Base-by-base conservation (phyloP, 2,113 vertebrate species). In the Sinosuthora webbiana region DNA sequence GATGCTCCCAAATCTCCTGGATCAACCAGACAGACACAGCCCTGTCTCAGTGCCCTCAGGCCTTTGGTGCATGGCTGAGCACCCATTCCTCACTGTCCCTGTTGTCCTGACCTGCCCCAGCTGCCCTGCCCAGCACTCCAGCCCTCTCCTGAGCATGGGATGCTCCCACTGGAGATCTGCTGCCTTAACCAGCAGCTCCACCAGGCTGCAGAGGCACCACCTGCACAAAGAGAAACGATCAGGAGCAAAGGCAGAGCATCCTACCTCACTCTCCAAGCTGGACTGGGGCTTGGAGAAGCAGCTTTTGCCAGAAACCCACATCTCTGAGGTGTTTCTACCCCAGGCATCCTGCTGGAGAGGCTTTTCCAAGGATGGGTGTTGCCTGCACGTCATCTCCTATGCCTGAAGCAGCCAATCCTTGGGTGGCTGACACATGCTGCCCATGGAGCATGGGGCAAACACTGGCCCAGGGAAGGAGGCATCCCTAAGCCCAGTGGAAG, bases 51-150 rank as follows among this genome's bases (percentile, higher is more conserved):
- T 0, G 0, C 47, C 60, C 47, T 53, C 15, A 10, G 67, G 62
- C 70, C 76, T 25, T 1, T 1, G 0, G 55, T 0, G 0, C 56
- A 10, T 1, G 10, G 56, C 65, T 74, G 60, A 94, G 65, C 69
- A 69, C 50, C 56, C 50, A 11, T 78, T 57, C 45, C 89, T 77
- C 5, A 0, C 21, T 33, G 23, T 44, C 25, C 30, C 68, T 8
- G 1, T 3, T 17, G 2, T 23, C 74, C 45, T 3, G 2, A 2
- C 0, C 5, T 31, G 31, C 41, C 62, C 60, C 68, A 57, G 52
- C 41, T 71, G 7, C 56, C 18, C 68, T 28, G 35, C 30, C 33
- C 50, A 30, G 49, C 18, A 17, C 49, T 49, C 82, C 14, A 6
- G 28, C 22, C 28, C 52, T 56, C 24, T 27, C 33, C 30, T 2